Base-by-base conservation (phyloP, 2,797 vertebrate genomes). In the Sphenopsis melanotis region DNA sequence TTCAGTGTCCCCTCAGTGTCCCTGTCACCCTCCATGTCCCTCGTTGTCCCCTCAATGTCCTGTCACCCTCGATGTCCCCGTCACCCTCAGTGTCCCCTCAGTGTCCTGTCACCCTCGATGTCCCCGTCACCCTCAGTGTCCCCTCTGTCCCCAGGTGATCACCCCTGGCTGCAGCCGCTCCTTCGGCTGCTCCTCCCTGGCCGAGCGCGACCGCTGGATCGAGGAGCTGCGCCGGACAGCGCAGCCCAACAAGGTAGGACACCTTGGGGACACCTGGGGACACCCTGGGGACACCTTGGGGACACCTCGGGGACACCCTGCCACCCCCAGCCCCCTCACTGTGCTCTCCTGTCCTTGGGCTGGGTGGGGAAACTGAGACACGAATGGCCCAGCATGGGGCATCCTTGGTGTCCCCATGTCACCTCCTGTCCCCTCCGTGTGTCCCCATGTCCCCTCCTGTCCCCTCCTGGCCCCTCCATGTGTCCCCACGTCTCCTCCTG, bases 181-280 rank as follows among this genome's bases (percentile, higher is more conserved):
- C 32, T n/a, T n/a, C 12, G 9, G 53, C n/a, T 99, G 99, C 95
- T 94, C 98, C 12, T 99, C 99, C 1, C 98, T 98, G 36, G 98
- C 98, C 0, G 99, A 99, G 94, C 98, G 98, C 24, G 99, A 99
- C 89, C 98, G 98, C 14, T 99, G 99, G 99, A 99, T 99, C 21
- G 98, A 99, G 94, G 98, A 99, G 74, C 97, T 99, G 79, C 98
- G 99, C 57, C 97, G 98, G 22, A 96, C 98, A 5, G 98, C 98
- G 14, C 99, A 98, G 84, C 98, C 99, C 71, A 98, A 98, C 84
- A 99, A 99, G 98, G 99, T 99, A 71, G 60, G 89, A 65, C 27
- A 11, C 3, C 34, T 3, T 4, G 27, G 60, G 60, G 60, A 44
- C 41, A 41, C 12, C 37, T 11, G 6, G 49, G 49, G 49, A 50